Evolutionary conservation across 2,113 vertebrate genomes (phyloP).

Genomic region (Colius striatus): DNA sequence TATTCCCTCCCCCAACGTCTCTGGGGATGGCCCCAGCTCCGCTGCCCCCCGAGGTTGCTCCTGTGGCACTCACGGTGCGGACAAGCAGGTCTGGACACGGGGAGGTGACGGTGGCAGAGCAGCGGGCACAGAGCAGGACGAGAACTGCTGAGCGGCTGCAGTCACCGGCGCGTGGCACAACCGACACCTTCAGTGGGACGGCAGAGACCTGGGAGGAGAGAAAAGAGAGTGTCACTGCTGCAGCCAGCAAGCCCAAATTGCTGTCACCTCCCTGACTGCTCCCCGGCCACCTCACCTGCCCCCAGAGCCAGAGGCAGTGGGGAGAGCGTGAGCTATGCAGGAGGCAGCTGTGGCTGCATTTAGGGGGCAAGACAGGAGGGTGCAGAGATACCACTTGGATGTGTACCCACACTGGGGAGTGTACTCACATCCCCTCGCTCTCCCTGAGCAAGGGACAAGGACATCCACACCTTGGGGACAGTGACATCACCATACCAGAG

Average conservation of each 20-base stretch:
- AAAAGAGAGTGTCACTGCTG: neutral
- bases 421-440: neutral
- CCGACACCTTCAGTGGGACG: neutral
- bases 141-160: neutral
- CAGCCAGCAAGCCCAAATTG: accelerated
- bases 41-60: accelerated
- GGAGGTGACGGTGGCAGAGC: neutral
- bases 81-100: neutral
- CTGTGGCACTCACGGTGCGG: neutral
- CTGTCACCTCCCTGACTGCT: neutral
- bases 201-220: neutral
- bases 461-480: too few relatives aligned
- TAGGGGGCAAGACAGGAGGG: neutral
- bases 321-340: neutral
- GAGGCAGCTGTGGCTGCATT: neutral
- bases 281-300: accelerated
- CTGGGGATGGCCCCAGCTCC: neutral
- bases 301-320: neutral
- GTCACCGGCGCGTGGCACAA: accelerated
- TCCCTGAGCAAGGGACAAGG: neutral
- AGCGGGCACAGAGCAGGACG: neutral
- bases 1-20: too few relatives aligned
- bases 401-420: accelerated
- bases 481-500: too few relatives aligned
- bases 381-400: neutral